Evolutionary conservation across 2,888 invertebrate genomes (phyloP).

Genomic region (Myopa tessellatipennis): DNA sequence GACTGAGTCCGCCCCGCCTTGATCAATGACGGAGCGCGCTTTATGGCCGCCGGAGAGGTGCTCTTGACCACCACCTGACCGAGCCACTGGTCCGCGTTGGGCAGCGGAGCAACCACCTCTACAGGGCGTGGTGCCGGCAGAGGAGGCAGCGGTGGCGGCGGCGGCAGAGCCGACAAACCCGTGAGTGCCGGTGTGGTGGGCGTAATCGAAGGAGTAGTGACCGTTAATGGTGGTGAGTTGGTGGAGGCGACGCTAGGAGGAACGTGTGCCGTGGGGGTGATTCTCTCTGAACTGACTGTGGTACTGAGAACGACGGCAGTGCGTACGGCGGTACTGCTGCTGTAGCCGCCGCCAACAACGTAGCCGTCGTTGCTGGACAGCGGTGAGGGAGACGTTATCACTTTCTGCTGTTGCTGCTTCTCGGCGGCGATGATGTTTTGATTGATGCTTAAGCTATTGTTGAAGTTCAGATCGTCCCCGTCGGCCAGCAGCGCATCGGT

Average conservation of each 20-base stretch:
- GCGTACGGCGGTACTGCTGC: conserved; percentile 32
- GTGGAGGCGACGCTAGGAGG: conserved; percentile 74
- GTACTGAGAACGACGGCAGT: conserved; percentile 30
- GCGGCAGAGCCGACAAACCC: conserved; percentile 51
- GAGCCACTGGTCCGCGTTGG: conserved; percentile 87
- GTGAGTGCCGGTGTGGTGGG: conserved; percentile 70
- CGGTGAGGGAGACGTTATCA: conserved; percentile 51
- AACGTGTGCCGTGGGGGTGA: conserved; percentile 64
- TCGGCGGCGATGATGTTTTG: conserved; percentile 69
- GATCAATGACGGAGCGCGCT: conserved; percentile 69
- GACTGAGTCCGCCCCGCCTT: conserved; percentile 73
- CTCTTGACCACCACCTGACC: conserved; percentile 78
- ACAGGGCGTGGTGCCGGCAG: conserved; percentile 48
- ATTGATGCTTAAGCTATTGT: conserved; percentile 71
- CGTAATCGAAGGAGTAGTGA: conserved; percentile 68
- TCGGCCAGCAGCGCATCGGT: conserved; percentile 68
- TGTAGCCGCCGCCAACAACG: conserved; percentile 39
- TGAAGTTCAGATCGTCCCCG: conserved; percentile 71
- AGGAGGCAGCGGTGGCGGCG: conserved; percentile 51
- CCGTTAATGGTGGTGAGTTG: conserved; percentile 67
- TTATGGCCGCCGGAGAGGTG: conserved; percentile 70
- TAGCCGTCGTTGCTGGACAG: conserved; percentile 44
- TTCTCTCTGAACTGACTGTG: conserved; percentile 13
- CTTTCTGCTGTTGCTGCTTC: conserved; percentile 52
- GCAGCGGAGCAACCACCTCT: conserved; percentile 71